These are phyloP conservation scores for Drosophila sp. DNA, from an alignment of 1,140 invertebrate genomes.

Conservation along the genomic window DNA sequence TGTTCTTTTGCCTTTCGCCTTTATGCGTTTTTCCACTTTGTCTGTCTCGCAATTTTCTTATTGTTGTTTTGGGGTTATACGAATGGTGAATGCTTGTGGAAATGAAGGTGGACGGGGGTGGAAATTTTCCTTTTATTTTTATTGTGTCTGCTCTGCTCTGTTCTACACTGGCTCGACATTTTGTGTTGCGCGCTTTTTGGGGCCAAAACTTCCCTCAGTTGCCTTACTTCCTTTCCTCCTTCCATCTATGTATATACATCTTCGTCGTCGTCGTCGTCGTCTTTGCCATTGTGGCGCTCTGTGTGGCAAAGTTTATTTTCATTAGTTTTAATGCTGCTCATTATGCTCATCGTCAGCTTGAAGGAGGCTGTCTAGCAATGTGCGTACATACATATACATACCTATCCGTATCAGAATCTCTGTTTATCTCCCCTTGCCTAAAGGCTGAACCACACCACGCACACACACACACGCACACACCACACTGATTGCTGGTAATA, in stretches of 20 bases:
- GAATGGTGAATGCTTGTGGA: constrained; percentile 23
- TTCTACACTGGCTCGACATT: constrained; percentile 51
- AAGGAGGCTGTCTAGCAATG: constrained; percentile 32
- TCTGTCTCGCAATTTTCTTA: constrained; percentile 73
- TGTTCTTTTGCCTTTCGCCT: constrained; percentile 54
- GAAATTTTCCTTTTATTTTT: constrained; percentile 71
- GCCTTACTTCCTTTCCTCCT: background rate
- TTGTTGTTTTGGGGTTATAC: constrained; percentile 52
- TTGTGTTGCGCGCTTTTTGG: constrained; percentile 67
- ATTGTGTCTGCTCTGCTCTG: constrained; percentile 50
- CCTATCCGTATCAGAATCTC: constrained; percentile 25
- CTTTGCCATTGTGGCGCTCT: constrained; percentile 45
- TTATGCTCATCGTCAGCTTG: constrained; percentile 56
- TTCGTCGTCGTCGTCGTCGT: background rate
- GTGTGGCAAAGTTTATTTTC: constrained; percentile 72
- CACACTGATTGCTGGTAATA: constrained; percentile 56
- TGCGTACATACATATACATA: background rate
- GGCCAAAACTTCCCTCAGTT: constrained; percentile 4
- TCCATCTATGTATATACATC: background rate
- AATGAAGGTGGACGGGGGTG: background rate
- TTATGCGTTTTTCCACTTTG: constrained; percentile 75
- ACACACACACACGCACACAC: constrained; percentile 21
- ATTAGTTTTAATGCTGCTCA: constrained; percentile 79
- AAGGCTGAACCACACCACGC: constrained; percentile 21
- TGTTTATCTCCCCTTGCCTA: constrained; percentile 39